These are phyloP conservation scores for Meriones unguiculatus DNA, from an alignment of 2,113 vertebrate species.

Conservation along the genomic window DNA sequence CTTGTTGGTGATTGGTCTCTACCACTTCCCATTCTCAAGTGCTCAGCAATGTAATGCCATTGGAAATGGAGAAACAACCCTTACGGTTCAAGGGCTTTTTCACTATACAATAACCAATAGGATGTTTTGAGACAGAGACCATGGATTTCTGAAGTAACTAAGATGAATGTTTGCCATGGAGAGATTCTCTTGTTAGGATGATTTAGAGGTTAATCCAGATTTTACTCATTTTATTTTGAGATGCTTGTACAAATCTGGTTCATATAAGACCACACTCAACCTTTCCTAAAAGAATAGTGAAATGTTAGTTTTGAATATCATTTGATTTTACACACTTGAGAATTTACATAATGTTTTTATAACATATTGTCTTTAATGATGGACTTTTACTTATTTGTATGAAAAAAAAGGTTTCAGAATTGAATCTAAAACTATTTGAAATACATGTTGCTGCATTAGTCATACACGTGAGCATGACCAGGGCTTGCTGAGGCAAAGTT, in stretches of 20 bases:
- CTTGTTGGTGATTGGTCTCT: background rate
- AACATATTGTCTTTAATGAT: conserved; percentile 19
- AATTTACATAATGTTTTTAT: conserved; percentile 13
- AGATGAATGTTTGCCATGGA: conserved; percentile 8
- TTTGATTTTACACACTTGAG: background rate
- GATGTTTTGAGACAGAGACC: conserved; percentile 52
- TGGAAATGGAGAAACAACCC: background rate
- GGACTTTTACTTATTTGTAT: background rate
- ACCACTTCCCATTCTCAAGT: background rate
- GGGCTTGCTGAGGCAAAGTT: background rate
- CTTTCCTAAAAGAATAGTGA: background rate
- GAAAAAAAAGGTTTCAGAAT: conserved; percentile 14
- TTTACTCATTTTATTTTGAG: conserved; percentile 46
- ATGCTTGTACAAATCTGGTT: background rate
- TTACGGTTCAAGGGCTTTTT: conserved; percentile 13
- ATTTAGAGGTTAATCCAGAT: background rate
- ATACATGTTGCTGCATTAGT: background rate
- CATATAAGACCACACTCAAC: background rate
- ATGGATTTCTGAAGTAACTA: conserved; percentile 52
- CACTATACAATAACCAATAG: conserved; percentile 41
- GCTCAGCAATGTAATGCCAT: background rate
- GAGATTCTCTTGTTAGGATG: conserved; percentile 14
- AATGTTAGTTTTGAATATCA: conserved; percentile 23
- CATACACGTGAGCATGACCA: background rate
- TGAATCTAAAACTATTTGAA: background rate